Percentiles rank a stretch among this genome's conserved stretches.
These are phyloP conservation scores for Dermochelys coriacea DNA, from an alignment of 2,797 vertebrate species.

Conservation along the genomic window DNA sequence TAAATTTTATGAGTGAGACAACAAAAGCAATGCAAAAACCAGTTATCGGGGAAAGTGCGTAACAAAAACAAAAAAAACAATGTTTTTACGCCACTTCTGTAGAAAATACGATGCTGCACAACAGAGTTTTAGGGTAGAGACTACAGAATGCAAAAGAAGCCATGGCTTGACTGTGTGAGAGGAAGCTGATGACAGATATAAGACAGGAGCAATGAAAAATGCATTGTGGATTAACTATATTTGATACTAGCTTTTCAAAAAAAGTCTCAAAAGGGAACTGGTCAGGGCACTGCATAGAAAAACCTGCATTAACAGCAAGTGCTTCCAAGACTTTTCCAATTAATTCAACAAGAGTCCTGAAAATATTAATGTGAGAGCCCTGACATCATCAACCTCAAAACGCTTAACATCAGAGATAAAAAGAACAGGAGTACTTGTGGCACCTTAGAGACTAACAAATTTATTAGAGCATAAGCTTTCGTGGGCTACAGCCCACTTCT, in stretches of 20 bases:
- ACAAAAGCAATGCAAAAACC: not conserved
- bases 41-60: not conserved
- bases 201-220: not conserved
- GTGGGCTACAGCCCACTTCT: too few relatives aligned
- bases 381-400: not conserved
- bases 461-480: too few relatives aligned
- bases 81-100: not conserved
- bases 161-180: not conserved
- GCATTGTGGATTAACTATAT: not conserved
- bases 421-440: too few relatives aligned
- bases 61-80: not conserved
- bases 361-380: rapidly evolving
- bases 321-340: not conserved
- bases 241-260: not conserved
- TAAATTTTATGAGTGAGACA: not conserved
- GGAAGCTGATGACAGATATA: not conserved
- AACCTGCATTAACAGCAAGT: not conserved
- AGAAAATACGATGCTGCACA: not conserved
- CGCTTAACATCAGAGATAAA: not conserved
- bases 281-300: not conserved
- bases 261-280: not conserved
- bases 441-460: too few relatives aligned
- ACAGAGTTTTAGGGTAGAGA: not conserved
- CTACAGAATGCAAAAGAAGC: not conserved
- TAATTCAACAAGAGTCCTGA: not conserved